Evolutionary conservation across 2,113 vertebrate species (phyloP).

Genomic region (Xenopus borealis): DNA sequence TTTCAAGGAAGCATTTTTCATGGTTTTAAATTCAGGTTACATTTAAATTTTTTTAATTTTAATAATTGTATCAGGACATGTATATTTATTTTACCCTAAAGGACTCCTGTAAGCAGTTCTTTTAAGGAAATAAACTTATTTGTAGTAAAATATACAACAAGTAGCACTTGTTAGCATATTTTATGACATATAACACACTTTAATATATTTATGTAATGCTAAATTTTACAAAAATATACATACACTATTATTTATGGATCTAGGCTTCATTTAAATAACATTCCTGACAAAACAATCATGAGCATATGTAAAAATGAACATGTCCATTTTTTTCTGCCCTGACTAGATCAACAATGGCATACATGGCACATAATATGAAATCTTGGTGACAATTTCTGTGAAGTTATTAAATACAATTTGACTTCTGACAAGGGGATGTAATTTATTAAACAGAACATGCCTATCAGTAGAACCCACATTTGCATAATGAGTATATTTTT

Average conservation of each 20-base stretch:
- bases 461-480: slow-evolving; percentile 83
- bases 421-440: slow-evolving; percentile 92
- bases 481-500: slow-evolving; percentile 92
- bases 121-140: slow-evolving; percentile 77
- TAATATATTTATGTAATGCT: slow-evolving; percentile 81
- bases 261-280: slow-evolving; percentile 83
- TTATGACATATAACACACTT: slow-evolving; percentile 83
- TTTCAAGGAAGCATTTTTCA: slow-evolving; percentile 68
- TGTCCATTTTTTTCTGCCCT: slow-evolving; percentile 77
- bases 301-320: slow-evolving; percentile 74
- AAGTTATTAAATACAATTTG: slow-evolving; percentile 95
- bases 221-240: slow-evolving; percentile 80
- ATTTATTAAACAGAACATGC: slow-evolving; percentile 93
- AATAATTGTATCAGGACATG: slow-evolving; percentile 76
- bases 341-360: slow-evolving; percentile 85
- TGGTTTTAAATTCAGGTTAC: slow-evolving; percentile 72
- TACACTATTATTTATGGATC: slow-evolving; percentile 71
- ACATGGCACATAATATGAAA: slow-evolving; percentile 78
- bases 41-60: slow-evolving; percentile 74
- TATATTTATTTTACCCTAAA: slow-evolving; percentile 91
- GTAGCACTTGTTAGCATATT: slow-evolving; percentile 83
- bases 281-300: slow-evolving; percentile 84
- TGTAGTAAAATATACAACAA: slow-evolving; percentile 89
- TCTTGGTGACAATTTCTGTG: slow-evolving; percentile 87
- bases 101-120: slow-evolving; percentile 73